Evolutionary conservation across 1,140 invertebrate genomes (phyloP), one percentile per base, ranked within the genome.

Genomic region (Eciton burchellii): DNA sequence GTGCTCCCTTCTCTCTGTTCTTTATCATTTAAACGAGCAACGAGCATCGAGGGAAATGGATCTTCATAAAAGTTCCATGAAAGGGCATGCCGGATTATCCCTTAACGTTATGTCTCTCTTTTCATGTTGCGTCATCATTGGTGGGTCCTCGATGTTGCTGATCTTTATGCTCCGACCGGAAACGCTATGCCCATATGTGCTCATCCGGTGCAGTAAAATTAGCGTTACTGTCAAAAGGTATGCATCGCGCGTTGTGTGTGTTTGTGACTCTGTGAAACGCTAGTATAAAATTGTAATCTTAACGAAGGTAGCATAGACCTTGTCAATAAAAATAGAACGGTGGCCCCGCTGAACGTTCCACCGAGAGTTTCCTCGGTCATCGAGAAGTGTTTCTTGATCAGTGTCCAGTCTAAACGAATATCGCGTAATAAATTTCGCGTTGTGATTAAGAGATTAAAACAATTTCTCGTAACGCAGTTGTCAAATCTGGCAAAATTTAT

Each of bases 211-310:
- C 86, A 88, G 87, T 87, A 79, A 62, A 77, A 52, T 81, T 68
- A 63, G 45, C 57, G 9, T 45, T 70, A 57, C 21, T 29, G 9
- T 57, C 26, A 14, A 88, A 85, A 88, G 87, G 87, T 88, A 88
- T 47, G 87, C 86, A 88, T 85, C 47, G 73, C 29, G n/a, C n/a
- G n/a, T 79, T 79, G 62, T 45, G 79, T 43, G 65, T 54, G n/a
- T 56, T 47, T 74, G 9, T 70, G 63, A 43, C 81, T 70, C 21
- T 84, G 81, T n/a, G 49, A 86, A 12, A 71, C 41, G 49, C 8
- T 68, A 24, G 49, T 16, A 45, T 71, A 81, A 66, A n/a, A 21
- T 0, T 21, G n/a, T 35, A 41, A 29, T 41, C 26, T 26, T 73
- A 81, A 26, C 14, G 19, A 26, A 29, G 11, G 73, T 9, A 43